phyloP scores from a whole-genome alignment of 2,797 vertebrate species.

The Ptychadena robeensis region DNA sequence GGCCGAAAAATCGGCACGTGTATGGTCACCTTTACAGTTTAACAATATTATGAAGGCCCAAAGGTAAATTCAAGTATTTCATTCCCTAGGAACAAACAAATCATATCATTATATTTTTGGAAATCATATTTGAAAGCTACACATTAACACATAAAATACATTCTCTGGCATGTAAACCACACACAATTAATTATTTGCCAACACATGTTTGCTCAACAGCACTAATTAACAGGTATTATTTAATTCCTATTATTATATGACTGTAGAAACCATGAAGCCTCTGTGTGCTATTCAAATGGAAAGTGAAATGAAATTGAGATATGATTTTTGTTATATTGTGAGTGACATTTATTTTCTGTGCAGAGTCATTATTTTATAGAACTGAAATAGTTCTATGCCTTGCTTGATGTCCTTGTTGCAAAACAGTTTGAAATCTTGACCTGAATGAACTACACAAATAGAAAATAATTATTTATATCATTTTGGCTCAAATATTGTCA shows the following conservation, averaged over 20 bases:
- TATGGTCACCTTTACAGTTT: too few species aligned
- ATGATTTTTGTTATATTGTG: slow-evolving; percentile 25
- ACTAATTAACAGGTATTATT: slow-evolving; percentile 42
- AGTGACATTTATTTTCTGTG: slow-evolving; percentile 14
- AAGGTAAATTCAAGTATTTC: not conserved
- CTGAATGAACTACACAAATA: not conserved
- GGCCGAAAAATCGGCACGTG: too few species aligned
- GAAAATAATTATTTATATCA: not conserved
- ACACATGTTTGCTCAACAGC: slow-evolving; percentile 27
- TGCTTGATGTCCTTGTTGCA: not conserved
- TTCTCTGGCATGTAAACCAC: slow-evolving; percentile 17
- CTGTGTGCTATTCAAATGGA: not conserved
- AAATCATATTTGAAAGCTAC: not conserved
- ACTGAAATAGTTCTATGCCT: slow-evolving; percentile 29
- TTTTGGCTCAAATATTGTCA: not conserved
- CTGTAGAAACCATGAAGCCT: not conserved
- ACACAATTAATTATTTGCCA: slow-evolving; percentile 32
- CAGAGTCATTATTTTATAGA: not conserved
- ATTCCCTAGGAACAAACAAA: not conserved
- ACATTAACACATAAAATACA: slow-evolving; percentile 13
- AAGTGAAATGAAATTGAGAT: slow-evolving; percentile 27
- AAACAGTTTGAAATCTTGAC: not conserved
- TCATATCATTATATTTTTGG: slow-evolving; percentile 37
- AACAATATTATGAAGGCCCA: not conserved
- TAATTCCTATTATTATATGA: slow-evolving; percentile 12